These are phyloP conservation scores for Phataginus tricuspis DNA, from an alignment of 2,797 vertebrate genomes.

Conservation along the genomic window DNA sequence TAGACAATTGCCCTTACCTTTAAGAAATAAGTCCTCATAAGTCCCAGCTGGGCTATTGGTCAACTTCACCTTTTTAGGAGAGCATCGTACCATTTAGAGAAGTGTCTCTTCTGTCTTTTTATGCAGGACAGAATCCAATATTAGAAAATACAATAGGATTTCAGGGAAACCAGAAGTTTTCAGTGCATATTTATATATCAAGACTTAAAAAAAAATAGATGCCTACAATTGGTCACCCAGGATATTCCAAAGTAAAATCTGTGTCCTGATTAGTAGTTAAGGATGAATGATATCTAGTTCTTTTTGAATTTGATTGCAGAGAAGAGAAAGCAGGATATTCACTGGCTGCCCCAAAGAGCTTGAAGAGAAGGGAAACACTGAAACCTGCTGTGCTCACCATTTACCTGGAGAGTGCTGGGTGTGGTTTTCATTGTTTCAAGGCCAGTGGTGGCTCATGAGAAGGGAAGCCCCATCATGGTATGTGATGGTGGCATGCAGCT, in stretches of 20 bases:
- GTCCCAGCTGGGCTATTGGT: background rate
- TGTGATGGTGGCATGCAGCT: background rate
- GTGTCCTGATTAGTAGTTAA: background rate
- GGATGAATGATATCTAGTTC: background rate
- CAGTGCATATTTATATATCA: background rate
- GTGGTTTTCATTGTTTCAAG: background rate
- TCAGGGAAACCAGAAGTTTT: background rate
- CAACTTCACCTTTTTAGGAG: background rate
- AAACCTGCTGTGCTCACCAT: background rate
- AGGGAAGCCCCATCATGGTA: background rate
- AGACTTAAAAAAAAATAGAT: background rate
- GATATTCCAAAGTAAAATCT: background rate
- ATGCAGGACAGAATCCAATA: background rate
- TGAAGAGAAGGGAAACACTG: background rate
- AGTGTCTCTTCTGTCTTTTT: background rate
- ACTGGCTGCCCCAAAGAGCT: background rate
- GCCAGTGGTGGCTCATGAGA: background rate
- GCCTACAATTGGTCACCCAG: background rate
- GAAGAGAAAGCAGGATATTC: background rate
- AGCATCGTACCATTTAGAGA: background rate
- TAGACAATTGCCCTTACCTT: background rate
- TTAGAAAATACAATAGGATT: slow-evolving; percentile 23
- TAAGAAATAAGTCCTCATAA: background rate
- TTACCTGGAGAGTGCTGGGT: background rate
- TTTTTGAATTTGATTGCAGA: background rate